These are phyloP conservation scores for Coenonympha glycerion DNA, from an alignment of 2,888 invertebrate species.

Conservation along the genomic window DNA sequence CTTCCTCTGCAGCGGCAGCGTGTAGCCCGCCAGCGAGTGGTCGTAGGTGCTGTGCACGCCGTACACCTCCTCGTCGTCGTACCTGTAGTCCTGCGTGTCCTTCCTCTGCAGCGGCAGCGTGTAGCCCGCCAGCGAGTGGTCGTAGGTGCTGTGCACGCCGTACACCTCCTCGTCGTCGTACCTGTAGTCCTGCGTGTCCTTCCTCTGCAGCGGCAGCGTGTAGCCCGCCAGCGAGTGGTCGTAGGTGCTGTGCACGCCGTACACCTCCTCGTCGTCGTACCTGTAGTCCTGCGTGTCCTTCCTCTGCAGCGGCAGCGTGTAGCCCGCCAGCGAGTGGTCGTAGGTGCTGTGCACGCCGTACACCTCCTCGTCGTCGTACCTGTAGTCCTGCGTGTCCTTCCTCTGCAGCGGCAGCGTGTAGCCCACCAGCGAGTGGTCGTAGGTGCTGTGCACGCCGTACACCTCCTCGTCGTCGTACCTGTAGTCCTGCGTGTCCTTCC, in stretches of 20 bases:
- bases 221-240: conserved; percentile 94
- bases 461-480: neutral
- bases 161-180: conserved; percentile 91
- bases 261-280: conserved; percentile 86
- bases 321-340: conserved; percentile 91
- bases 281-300: conserved; percentile 89
- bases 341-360: conserved; percentile 96
- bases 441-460: conserved; percentile 25
- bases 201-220: conserved; percentile 89
- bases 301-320: conserved; percentile 90
- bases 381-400: too few species aligned
- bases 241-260: conserved; percentile 94
- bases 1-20: conserved; percentile 87
- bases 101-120: conserved; percentile 90
- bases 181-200: conserved; percentile 91
- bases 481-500: conserved; percentile 90
- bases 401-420: too few species aligned
- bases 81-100: conserved; percentile 91
- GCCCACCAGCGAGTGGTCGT: too few species aligned
- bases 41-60: conserved; percentile 96
- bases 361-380: conserved; percentile 87
- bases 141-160: conserved; percentile 94
- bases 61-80: conserved; percentile 90
- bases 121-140: conserved; percentile 92
- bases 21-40: conserved; percentile 93